Conservation (phyloP, 2,113 vertebrate species). For the Burhinus oedicnemus region DNA sequence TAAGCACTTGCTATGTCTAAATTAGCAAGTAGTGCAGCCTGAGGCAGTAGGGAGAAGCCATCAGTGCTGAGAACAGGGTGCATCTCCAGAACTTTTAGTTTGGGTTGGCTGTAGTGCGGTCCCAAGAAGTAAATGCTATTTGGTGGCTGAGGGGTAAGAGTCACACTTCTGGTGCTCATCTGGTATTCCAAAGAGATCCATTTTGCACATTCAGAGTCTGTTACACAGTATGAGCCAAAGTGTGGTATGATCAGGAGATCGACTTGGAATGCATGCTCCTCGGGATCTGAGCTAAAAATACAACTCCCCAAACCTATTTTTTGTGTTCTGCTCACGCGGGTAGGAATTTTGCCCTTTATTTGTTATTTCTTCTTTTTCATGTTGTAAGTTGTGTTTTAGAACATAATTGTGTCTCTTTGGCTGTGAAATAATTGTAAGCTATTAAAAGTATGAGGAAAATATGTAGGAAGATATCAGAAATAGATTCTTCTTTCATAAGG, state of each 20-base stretch:
- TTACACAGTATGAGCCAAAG: background rate
- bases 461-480: background rate
- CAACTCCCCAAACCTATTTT: background rate
- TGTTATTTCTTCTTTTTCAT: background rate
- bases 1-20: background rate
- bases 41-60: background rate
- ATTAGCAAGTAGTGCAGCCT: background rate
- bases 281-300: background rate
- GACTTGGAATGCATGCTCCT: rapidly evolving
- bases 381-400: background rate
- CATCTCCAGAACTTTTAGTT: background rate
- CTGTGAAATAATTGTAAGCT: background rate
- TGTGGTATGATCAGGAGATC: background rate
- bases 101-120: background rate
- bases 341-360: background rate
- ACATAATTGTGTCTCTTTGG: background rate
- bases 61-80: background rate
- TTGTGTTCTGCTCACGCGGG: background rate
- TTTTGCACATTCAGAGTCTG: background rate
- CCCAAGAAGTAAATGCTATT: too few relatives aligned
- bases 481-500: background rate
- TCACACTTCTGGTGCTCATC: background rate
- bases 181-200: background rate
- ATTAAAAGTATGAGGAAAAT: background rate
- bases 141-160: background rate